Base-by-base conservation (phyloP, 2,888 invertebrate species). In the Kryphioiulus occultus region DNA sequence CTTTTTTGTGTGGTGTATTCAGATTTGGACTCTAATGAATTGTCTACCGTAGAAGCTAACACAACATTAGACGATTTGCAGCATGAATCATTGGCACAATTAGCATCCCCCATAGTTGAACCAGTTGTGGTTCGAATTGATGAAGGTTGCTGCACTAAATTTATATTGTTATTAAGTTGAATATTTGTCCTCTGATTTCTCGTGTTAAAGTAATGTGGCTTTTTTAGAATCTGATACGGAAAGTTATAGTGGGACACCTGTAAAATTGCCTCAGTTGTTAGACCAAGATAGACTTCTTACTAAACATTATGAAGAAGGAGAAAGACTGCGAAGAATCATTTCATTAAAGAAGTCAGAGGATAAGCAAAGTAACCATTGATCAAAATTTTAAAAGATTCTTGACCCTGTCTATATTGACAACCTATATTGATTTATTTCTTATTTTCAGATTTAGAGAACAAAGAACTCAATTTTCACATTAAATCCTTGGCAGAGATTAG, bases 41-140 rank as follows among this genome's bases (percentile, higher is more conserved):
- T 26, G 10, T 2, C 30, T 22, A 10, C 26, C 7, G 15, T 39
- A 10, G n/a, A 44, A 4, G 83, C 26, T 84, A 83, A 5, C 35
- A 39, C 42, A 42, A 0, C n/a, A n/a, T 91, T 89, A 89, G 89
- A 35, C 88, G 89, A 42, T 92, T 91, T 89, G 91, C 91, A 88
- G 91, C 92, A 88, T 91, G 91, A 86, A 91, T 91, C 90, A 91
- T 91, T 89, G 91, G 92, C 89, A 91, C 92, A 85, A 91, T 59
- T 86, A 9, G 85, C 91, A 1, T 22, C 88, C 89, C 95, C 95
- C 91, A 85, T 87, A 39, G 86, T 89, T n/a, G 82, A 87, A 53
- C 94, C 95, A 78, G 93, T 95, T 90, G 95, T 95, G 91, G 95
- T 95, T 91, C 95, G 94, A 93, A 95, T 95, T 92, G 95, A 95